A percentile compares a stretch with the other conserved stretches of the same genome.
These are phyloP conservation scores for Poicephalus meyeri DNA, from an alignment of 2,113 vertebrate species.

Conservation along the genomic window DNA sequence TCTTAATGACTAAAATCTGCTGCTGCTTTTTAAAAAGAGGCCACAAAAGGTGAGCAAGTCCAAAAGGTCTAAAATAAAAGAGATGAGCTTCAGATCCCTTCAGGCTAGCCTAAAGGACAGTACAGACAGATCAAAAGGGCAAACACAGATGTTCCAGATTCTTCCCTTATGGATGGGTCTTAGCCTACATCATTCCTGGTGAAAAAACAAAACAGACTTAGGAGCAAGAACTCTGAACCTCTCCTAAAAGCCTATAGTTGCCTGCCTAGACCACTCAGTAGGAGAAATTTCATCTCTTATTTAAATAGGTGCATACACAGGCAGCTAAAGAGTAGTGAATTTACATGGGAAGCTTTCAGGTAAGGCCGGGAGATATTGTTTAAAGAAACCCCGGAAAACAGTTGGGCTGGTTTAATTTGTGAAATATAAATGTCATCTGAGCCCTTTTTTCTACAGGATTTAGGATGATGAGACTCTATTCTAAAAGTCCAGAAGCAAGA, in stretches of 20 bases:
- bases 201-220: neutral
- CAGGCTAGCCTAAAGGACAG: neutral
- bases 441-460: neutral
- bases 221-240: neutral
- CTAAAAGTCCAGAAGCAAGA: neutral
- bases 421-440: neutral
- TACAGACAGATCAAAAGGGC: neutral
- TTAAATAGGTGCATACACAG: neutral
- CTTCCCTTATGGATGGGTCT: neutral
- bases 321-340: neutral
- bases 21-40: neutral
- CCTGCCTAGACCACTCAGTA: neutral
- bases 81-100: neutral
- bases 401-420: neutral
- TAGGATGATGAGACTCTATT: neutral
- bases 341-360: neutral
- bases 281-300: neutral
- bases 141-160: neutral
- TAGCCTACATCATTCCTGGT: neutral
- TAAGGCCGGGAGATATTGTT: neutral
- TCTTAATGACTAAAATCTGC: neutral
- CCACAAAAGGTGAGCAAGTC: neutral
- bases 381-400: neutral
- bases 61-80: neutral
- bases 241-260: neutral